phyloP scores from a whole-genome alignment of 2,888 invertebrate genomes.

The Clistopyga incitator region DNA sequence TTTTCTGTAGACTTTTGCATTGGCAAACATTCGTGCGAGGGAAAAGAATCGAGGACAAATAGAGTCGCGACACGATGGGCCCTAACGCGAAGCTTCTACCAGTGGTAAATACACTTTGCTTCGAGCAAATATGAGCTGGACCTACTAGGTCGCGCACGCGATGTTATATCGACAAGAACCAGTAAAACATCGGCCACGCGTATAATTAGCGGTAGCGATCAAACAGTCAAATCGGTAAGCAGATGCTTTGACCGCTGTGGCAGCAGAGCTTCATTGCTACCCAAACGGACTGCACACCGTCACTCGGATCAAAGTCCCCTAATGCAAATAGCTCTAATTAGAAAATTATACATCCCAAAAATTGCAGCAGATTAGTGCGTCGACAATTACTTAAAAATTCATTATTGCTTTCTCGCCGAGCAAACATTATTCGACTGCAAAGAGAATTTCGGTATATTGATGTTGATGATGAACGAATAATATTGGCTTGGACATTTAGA shows the following conservation, averaged over 20 bases:
- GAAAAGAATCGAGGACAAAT: constrained; percentile 31
- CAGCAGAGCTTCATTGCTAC: background rate
- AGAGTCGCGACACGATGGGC: constrained; percentile 2
- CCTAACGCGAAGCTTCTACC: background rate
- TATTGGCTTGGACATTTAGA: too few relatives aligned
- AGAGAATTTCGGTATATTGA: too few relatives aligned
- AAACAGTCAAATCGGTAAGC: constrained; percentile 47
- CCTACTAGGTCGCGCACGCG: constrained; percentile 12
- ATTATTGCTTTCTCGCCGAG: background rate
- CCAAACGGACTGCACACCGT: constrained; percentile 16
- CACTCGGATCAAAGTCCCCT: constrained; percentile 10
- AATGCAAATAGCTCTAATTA: constrained; percentile 4
- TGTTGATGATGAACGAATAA: too few relatives aligned
- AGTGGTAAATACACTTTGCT: constrained; percentile 25
- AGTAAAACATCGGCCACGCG: constrained; percentile 48
- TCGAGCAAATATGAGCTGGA: constrained; percentile 48
- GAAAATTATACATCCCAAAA: constrained; percentile 1
- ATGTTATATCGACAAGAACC: constrained; percentile 36
- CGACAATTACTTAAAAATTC: background rate
- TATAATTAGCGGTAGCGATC: constrained; percentile 46
- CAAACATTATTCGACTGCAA: background rate
- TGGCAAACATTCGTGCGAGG: constrained; percentile 7
- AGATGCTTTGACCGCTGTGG: constrained; percentile 1
- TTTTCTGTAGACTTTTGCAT: background rate
- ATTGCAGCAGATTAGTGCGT: background rate